Conservation (phyloP, 2,888 invertebrate species). For the Drosophila neutralis region DNA sequence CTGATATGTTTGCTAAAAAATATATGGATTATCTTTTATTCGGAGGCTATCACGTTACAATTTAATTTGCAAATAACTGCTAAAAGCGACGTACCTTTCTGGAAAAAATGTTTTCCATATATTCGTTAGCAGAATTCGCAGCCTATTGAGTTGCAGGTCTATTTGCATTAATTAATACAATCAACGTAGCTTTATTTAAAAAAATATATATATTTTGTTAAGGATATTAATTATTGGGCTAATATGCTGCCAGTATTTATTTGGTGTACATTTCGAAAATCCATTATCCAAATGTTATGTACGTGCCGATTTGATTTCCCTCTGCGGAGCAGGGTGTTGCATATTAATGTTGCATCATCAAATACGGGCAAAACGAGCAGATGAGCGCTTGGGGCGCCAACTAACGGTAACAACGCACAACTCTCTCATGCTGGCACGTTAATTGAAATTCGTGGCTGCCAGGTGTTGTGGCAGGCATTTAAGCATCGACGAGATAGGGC, state of each 20-base stretch:
- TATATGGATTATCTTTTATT: background rate
- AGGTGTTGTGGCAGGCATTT: conserved; percentile 56
- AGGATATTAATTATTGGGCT: background rate
- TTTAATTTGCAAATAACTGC: background rate
- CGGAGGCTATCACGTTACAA: background rate
- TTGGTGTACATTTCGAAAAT: background rate
- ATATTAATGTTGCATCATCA: conserved; percentile 75
- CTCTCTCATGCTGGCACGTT: conserved; percentile 66
- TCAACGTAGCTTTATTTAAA: background rate
- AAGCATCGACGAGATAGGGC: conserved; percentile 40
- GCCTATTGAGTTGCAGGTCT: background rate
- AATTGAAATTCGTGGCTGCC: conserved; percentile 78
- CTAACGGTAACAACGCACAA: conserved; percentile 34
- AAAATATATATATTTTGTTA: background rate
- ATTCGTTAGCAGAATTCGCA: background rate
- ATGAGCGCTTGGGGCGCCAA: conserved; percentile 30
- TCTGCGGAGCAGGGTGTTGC: conserved; percentile 2
- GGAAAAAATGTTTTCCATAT: background rate
- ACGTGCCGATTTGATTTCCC: background rate
- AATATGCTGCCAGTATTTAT: background rate
- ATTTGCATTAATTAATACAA: background rate
- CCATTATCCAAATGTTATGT: background rate
- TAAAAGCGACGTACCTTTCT: background rate
- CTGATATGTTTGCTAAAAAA: background rate
- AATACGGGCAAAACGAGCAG: conserved; percentile 41